Evolutionary conservation across 1,140 invertebrate genomes (phyloP), one percentile per base, ranked within the genome.

Genomic region (Danaus melanippus): DNA sequence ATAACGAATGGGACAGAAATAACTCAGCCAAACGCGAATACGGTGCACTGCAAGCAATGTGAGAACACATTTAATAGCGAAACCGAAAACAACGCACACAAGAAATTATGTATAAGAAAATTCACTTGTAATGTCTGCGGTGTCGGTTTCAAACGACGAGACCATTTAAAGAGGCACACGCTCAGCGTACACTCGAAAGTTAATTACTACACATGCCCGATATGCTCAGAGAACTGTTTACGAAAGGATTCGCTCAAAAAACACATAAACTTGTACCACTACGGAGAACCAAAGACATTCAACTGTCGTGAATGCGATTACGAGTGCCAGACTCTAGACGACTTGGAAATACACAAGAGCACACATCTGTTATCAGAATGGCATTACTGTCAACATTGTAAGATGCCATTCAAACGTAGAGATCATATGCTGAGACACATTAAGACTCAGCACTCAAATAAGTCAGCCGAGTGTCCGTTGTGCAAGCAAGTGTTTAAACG

Each of bases 381-480:
- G 8, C 72, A 75, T 12, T 32, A 60, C 0, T 77, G 76, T 49
- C 56, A 64, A 0, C 67, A 76, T 32, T 80, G 77, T 50, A 46
- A 68, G 0, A 66, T 64, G 0, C 62, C 64, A 0, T 80, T 76
- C 47, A 80, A 80, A 44, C 54, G 77, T 0, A 47, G 70, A 15
- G 77, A 80, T 54, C 77, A 80, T 21, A 76, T 80, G 77, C 15
- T 78, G 3, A 60, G 77, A 10, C 77, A 80, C 53, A 58, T 76
- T 0, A 71, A 76, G 17, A 71, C 69, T 0, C 60, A 72, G 17
- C 77, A 80, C 53, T 45, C 76, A 15, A 70, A 75, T 1, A 56
- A 66, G 11, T 49, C 52, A 9, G 61, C 68, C 0, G 50, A 56
- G 0, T 80, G 77, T 53, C 75, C 75, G 0, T 17, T 78, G 2